A percentile compares a stretch with the other conserved stretches of the same genome.
phyloP scores from a whole-genome alignment of 2,797 vertebrate species.

The Cryptoprocta ferox region DNA sequence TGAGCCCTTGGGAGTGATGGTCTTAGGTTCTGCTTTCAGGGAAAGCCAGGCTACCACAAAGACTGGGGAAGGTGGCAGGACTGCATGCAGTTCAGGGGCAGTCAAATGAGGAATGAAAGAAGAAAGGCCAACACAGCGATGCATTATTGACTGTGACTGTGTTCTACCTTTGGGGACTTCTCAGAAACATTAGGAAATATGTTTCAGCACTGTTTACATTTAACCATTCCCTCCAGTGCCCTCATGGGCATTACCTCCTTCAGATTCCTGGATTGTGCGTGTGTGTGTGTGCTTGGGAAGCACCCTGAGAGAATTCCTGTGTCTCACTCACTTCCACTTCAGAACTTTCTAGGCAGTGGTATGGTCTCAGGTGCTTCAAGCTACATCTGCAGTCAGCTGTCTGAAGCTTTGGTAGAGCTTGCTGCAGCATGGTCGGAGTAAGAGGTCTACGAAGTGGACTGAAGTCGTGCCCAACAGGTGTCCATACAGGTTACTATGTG shows the following conservation, averaged over 20 bases:
- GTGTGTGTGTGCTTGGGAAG: accelerated
- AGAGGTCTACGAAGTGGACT: not conserved
- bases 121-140: not conserved
- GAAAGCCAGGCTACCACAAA: not conserved
- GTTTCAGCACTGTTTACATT: not conserved
- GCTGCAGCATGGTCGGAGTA: not conserved
- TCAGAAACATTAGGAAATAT: not conserved
- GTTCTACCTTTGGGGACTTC: not conserved
- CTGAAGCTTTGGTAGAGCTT: not conserved
- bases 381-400: not conserved
- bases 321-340: not conserved
- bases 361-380: not conserved
- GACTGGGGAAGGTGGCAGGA: not conserved
- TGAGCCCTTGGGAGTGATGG: not conserved
- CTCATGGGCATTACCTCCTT: not conserved
- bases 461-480: not conserved
- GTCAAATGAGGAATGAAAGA: not conserved
- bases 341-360: not conserved
- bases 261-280: not conserved
- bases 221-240: not conserved
- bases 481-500: not conserved
- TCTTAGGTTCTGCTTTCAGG: not conserved
- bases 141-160: not conserved
- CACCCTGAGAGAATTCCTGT: not conserved
- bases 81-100: not conserved